Evolutionary conservation across 2,888 invertebrate genomes (phyloP), one percentile per base, ranked within the genome.

Genomic region (Zaprionus bogoriensis): DNA sequence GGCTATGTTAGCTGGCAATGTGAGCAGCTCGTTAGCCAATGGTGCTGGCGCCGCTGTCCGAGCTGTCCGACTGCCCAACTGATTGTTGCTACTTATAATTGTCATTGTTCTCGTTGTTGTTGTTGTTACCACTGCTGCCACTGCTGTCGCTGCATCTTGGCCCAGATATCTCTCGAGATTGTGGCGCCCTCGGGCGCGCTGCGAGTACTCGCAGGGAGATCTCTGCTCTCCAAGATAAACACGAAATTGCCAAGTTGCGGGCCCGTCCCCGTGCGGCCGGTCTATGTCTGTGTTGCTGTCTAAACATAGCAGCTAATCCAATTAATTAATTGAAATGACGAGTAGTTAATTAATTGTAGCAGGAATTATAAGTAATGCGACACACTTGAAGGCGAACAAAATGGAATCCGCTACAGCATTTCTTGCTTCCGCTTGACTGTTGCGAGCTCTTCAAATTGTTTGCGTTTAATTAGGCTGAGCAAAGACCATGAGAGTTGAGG

Each of bases 21-120:
- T 54, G 80, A 74, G 59, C 63, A 67, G 71, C 71, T 79, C 65
- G 58, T 79, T 74, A 67, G 60, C 67, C 64, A 57, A 67, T 60
- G 42, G 55, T 47, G 55, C 47, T 60, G 47, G 14, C 14, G 14
- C 32, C 17, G 17, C 17, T 14, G n/a, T n/a, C 32, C 2, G 32
- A 36, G 32, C 32, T 55, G 54, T 55, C 36, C 36, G 19, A 55
- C 32, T 48, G 25, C 54, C 45, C 50, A 30, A 46, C 39, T 46
- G 42, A 45, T 57, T 57, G 25, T 51, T 62, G 42, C 41, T 55
- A 46, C 32, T 36, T 36, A 36, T 60, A 60, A 53, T 63, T 73
- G 55, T 66, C 66, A 52, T 51, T 41, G 28, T 20, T 23, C 27
- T 47, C 38, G 30, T 61, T 71, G 53, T 47, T 19, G 38, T 28